Conservation (phyloP, 2,888 invertebrate species). For the Villa cingulata region DNA sequence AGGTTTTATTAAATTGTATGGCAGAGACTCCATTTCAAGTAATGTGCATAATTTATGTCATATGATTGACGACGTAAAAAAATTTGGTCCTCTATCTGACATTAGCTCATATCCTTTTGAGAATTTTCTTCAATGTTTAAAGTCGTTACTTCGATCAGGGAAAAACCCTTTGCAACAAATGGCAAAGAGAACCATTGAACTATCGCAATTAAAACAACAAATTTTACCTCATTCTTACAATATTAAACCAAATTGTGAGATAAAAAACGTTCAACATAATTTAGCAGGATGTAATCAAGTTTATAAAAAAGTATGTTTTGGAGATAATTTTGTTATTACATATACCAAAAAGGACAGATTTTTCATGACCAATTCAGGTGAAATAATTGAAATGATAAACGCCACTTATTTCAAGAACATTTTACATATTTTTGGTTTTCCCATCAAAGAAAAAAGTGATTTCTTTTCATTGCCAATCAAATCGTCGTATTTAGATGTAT, state of each 20-base stretch:
- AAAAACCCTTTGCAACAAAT: background rate
- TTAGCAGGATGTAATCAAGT: no score
- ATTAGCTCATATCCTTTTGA: conserved; percentile 2
- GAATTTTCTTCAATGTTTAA: background rate
- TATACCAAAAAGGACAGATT: background rate
- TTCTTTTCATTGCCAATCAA: no score
- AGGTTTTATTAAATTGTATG: no score
- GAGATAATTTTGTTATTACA: no score
- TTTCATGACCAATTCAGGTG: background rate
- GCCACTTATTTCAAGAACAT: background rate
- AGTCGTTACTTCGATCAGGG: background rate
- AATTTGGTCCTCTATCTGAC: conserved; percentile 17
- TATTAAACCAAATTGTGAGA: no score
- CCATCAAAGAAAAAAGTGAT: background rate
- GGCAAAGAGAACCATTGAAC: background rate
- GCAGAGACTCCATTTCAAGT: conserved; percentile 17
- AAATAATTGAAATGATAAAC: background rate
- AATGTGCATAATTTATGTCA: conserved; percentile 31
- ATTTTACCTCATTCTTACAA: no score
- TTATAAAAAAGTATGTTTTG: no score
- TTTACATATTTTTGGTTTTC: background rate
- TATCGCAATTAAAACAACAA: background rate
- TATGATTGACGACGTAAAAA: conserved; percentile 23
- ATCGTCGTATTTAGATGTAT: no score
- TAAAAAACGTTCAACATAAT: no score